Evolutionary conservation across 1,140 invertebrate species (phyloP).

Genomic region (Geopemphigus sp.): DNA sequence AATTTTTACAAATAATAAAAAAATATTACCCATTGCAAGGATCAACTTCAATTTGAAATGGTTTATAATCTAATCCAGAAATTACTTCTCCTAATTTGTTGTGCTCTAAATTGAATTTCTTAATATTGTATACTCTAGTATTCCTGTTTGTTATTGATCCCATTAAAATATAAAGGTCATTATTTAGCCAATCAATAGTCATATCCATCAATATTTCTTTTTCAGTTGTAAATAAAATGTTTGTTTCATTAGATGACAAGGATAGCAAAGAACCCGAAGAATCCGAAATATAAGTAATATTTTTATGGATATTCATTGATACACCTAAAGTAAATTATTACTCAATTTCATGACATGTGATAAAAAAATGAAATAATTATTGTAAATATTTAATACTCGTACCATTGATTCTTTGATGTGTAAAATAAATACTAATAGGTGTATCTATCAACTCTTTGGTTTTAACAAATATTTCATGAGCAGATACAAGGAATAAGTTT

Average conservation of each 20-base stretch:
- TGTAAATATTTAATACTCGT: not conserved
- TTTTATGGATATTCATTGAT: conserved; percentile 68
- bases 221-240: not conserved
- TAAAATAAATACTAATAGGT: conserved; percentile 14
- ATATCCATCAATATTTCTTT: conserved; percentile 55
- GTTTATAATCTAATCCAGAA: conserved; percentile 64
- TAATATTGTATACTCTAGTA: conserved; percentile 67
- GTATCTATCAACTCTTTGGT: conserved; percentile 24
- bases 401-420: conserved; percentile 32
- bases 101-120: conserved; percentile 71
- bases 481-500: conserved; percentile 32
- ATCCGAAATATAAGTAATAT: conserved; percentile 74
- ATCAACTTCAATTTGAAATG: conserved; percentile 81
- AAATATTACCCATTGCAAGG: conserved; percentile 79
- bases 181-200: conserved; percentile 84
- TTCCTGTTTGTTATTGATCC: not conserved
- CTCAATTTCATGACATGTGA: not conserved
- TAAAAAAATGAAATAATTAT: not conserved
- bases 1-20: not conserved
- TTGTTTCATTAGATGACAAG: conserved; percentile 56
- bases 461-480: conserved; percentile 2
- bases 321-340: conserved; percentile 62
- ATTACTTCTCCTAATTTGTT: conserved; percentile 66
- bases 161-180: conserved; percentile 76
- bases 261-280: conserved; percentile 64